These are phyloP conservation scores for Pseudococcus longispinus DNA, from an alignment of 2,888 invertebrate genomes.

Conservation along the genomic window DNA sequence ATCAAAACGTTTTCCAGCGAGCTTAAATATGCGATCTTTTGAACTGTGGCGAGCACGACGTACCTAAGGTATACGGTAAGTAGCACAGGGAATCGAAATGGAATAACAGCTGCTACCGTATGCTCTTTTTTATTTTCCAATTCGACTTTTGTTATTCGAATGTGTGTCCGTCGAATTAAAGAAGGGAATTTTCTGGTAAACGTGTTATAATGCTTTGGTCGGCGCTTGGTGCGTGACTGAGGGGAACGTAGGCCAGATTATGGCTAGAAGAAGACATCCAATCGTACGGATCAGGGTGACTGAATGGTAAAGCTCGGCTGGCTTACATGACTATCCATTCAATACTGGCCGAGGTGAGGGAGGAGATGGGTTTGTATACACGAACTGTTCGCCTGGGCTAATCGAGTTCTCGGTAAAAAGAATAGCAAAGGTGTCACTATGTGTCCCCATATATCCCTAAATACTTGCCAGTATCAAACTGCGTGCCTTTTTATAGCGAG, in stretches of 20 bases:
- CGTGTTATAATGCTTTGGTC: conserved; percentile 5
- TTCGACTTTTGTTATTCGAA: conserved; percentile 35
- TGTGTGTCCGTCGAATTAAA: conserved; percentile 29
- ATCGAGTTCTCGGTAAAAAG: neutral
- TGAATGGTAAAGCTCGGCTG: neutral
- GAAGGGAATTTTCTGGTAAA: conserved; percentile 37
- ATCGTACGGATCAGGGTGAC: neutral
- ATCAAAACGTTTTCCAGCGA: conserved; percentile 31
- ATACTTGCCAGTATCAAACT: neutral
- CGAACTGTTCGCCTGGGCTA: neutral
- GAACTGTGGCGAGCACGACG: neutral
- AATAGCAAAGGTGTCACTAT: neutral
- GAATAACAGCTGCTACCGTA: conserved; percentile 48
- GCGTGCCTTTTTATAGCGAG: neutral
- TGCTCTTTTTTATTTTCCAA: conserved; percentile 8
- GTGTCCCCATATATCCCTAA: neutral
- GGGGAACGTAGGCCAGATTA: neutral
- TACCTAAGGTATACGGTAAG: neutral
- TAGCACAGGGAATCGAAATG: neutral
- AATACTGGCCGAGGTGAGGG: neutral
- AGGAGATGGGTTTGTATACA: neutral
- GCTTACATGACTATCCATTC: neutral
- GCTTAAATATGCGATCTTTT: conserved; percentile 5
- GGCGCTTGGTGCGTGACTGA: conserved; percentile 21
- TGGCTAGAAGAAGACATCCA: neutral